Base-by-base conservation (phyloP, 1,140 invertebrate genomes). In the Listronotus bonariensis region DNA sequence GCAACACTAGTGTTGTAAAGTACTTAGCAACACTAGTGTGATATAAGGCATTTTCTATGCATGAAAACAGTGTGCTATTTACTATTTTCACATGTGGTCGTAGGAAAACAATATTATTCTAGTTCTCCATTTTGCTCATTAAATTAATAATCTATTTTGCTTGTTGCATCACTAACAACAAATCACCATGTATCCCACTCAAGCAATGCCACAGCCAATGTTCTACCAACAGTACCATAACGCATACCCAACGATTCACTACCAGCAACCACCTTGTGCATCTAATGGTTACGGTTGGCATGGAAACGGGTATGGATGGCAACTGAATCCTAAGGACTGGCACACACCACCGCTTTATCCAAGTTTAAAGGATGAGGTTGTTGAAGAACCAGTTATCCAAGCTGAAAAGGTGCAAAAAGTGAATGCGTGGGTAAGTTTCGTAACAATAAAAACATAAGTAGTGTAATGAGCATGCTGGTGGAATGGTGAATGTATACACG, bases 251-350 rank as follows among this genome's bases (percentile, higher is more conserved):
- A 56, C 66, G 11, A 70, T 78, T 31, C 68, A 73, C 26, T 77
- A 76, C 51, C 69, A 74, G 14, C 73, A 75, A 69, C 76, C 74
- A 7, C 77, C 77, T 7, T 65, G 72, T 48, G 76, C 75, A 34
- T 52, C 67, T 20, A 78, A 78, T 53, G 77, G 77, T 38, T 78
- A 78, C 51, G 77, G 77, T 17, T 78, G 77, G 77, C 69, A 72
- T 63, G 77, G 77, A 36, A 77, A 77, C 60, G 77, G 77, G 4
- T 78, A 76, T 58, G 77, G 77, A 38, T 78, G 76, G 76, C 77
- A 78, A 63, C 48, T 74, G 6, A 74, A 77, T 63, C 75, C 74
- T 7, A 70, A 68, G n/a, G 41, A 69, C 12, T 76, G 72, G 72
- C 67, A 72, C 10, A 73, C 70, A 6, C 45, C 72, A 0, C 41